A percentile compares a stretch with the other conserved stretches of the same genome.
Evolutionary conservation across 2,113 vertebrate genomes (phyloP).

Genomic region (Chlorodrepanis virens): DNA sequence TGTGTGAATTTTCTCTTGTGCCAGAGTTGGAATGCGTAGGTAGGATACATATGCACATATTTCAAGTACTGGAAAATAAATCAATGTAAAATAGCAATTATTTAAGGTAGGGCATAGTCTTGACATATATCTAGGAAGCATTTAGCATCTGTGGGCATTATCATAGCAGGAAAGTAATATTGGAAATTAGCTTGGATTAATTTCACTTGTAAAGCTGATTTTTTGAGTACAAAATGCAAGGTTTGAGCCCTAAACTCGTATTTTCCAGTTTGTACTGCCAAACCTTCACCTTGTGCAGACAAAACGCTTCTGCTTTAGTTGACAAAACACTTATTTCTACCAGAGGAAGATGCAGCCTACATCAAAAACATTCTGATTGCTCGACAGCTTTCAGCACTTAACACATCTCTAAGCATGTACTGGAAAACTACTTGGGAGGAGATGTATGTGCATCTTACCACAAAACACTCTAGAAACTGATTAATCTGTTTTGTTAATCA

Average conservation of each 20-base stretch:
- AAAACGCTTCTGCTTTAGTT: not conserved
- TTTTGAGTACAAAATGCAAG: not conserved
- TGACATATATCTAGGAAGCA: not conserved
- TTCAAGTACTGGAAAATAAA: not conserved
- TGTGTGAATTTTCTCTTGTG: not conserved
- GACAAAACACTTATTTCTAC: not conserved
- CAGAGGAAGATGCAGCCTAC: conserved; percentile 12
- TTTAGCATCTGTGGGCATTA: not conserved
- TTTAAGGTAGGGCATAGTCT: not conserved
- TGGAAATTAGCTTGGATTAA: not conserved
- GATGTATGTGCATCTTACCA: not conserved
- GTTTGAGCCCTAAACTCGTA: not conserved
- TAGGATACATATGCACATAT: not conserved
- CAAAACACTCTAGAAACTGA: conserved; percentile 42
- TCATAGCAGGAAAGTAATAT: not conserved
- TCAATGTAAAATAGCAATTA: not conserved
- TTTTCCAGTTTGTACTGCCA: not conserved
- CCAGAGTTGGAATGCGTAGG: not conserved
- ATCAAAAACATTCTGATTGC: conserved; percentile 43
- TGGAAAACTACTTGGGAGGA: conserved; percentile 53
- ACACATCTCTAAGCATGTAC: conserved; percentile 27
- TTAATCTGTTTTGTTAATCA: conserved; percentile 65
- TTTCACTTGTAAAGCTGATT: not conserved
- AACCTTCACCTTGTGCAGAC: not conserved
- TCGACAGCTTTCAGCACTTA: conserved; percentile 44